These are phyloP conservation scores for Passer montanus DNA, from an alignment of 2,113 vertebrate genomes.

Conservation along the genomic window DNA sequence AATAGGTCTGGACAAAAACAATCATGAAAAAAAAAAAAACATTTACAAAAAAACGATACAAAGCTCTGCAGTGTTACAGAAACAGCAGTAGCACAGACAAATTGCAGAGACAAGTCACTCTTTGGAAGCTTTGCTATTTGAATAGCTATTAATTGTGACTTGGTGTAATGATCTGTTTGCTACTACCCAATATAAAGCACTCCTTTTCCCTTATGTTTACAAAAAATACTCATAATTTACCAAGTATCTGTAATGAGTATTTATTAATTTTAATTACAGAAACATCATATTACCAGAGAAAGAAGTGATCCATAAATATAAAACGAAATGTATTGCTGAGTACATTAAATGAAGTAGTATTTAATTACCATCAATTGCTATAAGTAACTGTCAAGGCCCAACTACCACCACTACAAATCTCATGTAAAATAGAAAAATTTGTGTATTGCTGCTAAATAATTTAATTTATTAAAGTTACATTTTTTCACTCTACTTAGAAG, in stretches of 20 bases:
- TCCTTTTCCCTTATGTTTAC: neutral
- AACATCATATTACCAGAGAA: constrained; percentile 43
- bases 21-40: neutral
- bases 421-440: constrained; percentile 29
- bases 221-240: constrained; percentile 3
- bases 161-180: neutral
- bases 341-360: constrained; percentile 56
- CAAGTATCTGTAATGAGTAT: neutral
- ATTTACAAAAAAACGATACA: neutral
- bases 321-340: constrained; percentile 43
- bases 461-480: neutral
- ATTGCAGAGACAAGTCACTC: neutral
- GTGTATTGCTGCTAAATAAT: neutral
- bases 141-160: neutral
- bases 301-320: constrained; percentile 38
- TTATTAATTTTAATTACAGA: constrained; percentile 39
- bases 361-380: constrained; percentile 50
- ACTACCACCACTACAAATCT: neutral
- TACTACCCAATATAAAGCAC: neutral
- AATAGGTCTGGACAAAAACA: neutral
- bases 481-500: neutral
- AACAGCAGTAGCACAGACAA: neutral
- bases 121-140: neutral
- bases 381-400: constrained; percentile 37
- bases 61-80: neutral